Base-by-base conservation (phyloP, 2,113 vertebrate genomes). In the Phyllostomus discolor region DNA sequence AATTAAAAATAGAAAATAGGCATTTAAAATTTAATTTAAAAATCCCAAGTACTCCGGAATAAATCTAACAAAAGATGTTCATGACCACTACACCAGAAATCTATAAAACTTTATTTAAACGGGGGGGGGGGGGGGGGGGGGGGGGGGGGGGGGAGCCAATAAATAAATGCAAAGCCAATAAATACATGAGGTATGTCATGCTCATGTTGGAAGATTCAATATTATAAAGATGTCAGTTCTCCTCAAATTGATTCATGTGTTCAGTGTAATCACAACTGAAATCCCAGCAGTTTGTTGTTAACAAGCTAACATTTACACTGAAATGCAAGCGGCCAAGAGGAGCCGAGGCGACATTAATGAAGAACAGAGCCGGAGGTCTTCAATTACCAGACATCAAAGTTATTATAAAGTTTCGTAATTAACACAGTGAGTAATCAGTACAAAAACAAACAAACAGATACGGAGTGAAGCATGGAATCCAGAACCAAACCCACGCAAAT, bases 111-210 rank as follows among this genome's bases (percentile, higher is more conserved):
- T 54, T 85, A 73, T 64, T 89, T 82, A 91, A 57, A 84, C 20
- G 28, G 62, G 79, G 84, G 95, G 69, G 96, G 72, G 26, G 28
- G 62, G 79, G 84, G 95, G 69, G 96, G 72, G 26, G 28, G 62
- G 79, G 84, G 95, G 69, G 26, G 28, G 62, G 79, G 84, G 95
- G 69, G 96, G 72, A 78, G 67, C 41, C 88, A n/a, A 59, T 5
- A 80, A 75, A 48, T 66, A 20, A 70, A 80, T 79, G 50, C 24
- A 20, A 70, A 92, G 48, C 41, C 88, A n/a, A 59, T 7, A 80
- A 75, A 57, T 79, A 20, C 62, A 80, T 79, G 50, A 64, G 19
- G 38, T 70, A 43, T 1, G 26, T 52, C 24, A 38, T 22, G 7
- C 35, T 93, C 52, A 64, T 0, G 69, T 5, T 50, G 48, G 26